Evolutionary conservation across 2,888 invertebrate species (phyloP), one percentile per base, ranked within the genome.

Genomic region (Chymomyza amoena): DNA sequence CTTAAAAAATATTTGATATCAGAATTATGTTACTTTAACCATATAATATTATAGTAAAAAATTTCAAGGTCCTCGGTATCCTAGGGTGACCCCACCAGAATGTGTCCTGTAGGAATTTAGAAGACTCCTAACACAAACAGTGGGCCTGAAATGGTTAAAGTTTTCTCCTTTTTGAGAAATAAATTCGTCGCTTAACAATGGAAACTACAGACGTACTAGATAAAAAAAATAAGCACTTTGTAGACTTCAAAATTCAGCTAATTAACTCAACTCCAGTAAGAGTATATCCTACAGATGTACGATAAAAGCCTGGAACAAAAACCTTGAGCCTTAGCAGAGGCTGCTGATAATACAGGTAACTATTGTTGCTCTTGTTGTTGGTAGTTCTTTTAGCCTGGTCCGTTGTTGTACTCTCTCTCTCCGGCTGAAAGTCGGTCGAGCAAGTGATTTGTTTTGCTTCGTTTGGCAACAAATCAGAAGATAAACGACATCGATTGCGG

Each of bases 381-480:
- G 13, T 13, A 45, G 39, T 45, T 45, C 39, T 45, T 3, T 10
- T 13, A 13, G 39, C 4, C 39, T 45, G 39, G 39, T 45, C 39
- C 69, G 86, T 75, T 70, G 86, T 75, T 83, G 84, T 32, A 78
- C 79, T 32, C 32, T 45, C 39, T 45, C 39, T 39, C 10, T 16
- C 28, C 9, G 59, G 6, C 16, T 45, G 16, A n/a, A 6, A 61
- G 36, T 73, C 85, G 75, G 65, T 82, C 79, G 81, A 76, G 81
- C 85, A 84, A 86, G 83, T 83, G 83, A 83, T 83, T 83, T 83
- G 83, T 86, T 83, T 83, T 86, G 83, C 64, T 84, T 83, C 83
- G 83, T 86, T 83, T 78, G 84, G 86, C 80, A 83, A 83, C 83
- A 83, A 83, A 83, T 83, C 83, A 86, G 82, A 84, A 86, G 83